Base-by-base conservation (phyloP, 1,140 invertebrate genomes). In the Dolichoris vasculosae region DNA sequence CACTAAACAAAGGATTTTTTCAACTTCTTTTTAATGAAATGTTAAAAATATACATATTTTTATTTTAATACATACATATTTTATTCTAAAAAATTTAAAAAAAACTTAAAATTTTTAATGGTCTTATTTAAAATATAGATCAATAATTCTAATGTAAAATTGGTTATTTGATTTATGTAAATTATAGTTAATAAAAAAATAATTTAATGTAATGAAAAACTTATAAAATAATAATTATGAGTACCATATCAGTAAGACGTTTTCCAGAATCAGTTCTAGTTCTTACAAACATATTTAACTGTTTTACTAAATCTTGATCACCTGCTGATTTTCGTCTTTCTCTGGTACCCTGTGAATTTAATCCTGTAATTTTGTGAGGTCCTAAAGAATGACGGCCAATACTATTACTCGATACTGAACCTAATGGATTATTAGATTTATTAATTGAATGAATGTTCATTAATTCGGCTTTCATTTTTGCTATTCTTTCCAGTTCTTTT, bases 191-290 rank as follows among this genome's bases (percentile, higher is more conserved):
- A 51, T 51, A 59, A 59, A 26, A 23, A n/a, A 59, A 26, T 2
- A 59, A 59, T 26, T 59, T 75, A 3, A 75, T 75, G 43, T 26
- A 2, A 1, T 59, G 4, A 59, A 59, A 26, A 26, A 7, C 43
- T 59, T 59, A 59, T 59, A 59, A 59, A 59, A 59, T 30, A 26
- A 26, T n/a, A 20, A 48, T 55, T 46, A 69, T 83, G 15, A 48
- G 7, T 89, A 93, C 97, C 94, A 97, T 95, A 92, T 98, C 97
- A 23, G 96, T 96, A 46, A 97, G 93, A 88, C 96, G 96, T 93
- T 97, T 97, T 51, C 97, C 97, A 71, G 97, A 97, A 90, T 97
- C 97, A 20, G 97, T 97, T 85, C 97, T 94, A 51, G 96, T 97
- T 88, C 97, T 94, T 0, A 97, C 96, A 90, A 96, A 95, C 93